Evolutionary conservation across 2,888 invertebrate species (phyloP).

Genomic region (Heliconius ethilla): DNA sequence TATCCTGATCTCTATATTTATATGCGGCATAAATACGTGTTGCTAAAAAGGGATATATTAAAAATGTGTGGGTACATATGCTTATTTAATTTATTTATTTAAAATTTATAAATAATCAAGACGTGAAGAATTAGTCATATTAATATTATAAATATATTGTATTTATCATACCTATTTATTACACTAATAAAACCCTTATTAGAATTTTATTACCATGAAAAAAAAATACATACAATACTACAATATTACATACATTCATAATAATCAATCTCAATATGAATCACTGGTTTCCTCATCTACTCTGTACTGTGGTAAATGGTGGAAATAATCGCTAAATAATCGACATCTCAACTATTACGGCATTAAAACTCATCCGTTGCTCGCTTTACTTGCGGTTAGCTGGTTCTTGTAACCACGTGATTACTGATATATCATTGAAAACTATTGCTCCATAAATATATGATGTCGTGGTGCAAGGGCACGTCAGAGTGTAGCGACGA

Average conservation of each 20-base stretch:
- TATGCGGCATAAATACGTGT: no score
- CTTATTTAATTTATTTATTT: no score
- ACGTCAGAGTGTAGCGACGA: not conserved
- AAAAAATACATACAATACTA: no score
- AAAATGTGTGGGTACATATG: no score
- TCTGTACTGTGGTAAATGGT: constrained; percentile 26
- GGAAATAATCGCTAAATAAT: constrained; percentile 35
- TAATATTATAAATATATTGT: no score
- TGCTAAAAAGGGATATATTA: no score
- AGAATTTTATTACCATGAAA: no score
- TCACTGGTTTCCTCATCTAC: constrained; percentile 28
- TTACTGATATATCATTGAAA: constrained; percentile 32
- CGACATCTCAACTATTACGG: constrained; percentile 21
- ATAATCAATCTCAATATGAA: constrained; percentile 26
- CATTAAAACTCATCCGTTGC: constrained; percentile 35
- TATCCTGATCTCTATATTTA: no score
- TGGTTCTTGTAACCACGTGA: constrained; percentile 33
- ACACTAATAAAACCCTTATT: no score
- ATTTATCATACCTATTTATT: no score
- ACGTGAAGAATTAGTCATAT: no score
- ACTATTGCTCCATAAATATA: constrained; percentile 10
- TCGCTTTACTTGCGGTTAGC: constrained; percentile 32
- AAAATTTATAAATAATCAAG: no score
- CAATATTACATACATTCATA: not conserved
- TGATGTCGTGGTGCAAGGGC: not conserved